Conservation (phyloP, 2,113 vertebrate species). For the Haemorhous mexicanus region DNA sequence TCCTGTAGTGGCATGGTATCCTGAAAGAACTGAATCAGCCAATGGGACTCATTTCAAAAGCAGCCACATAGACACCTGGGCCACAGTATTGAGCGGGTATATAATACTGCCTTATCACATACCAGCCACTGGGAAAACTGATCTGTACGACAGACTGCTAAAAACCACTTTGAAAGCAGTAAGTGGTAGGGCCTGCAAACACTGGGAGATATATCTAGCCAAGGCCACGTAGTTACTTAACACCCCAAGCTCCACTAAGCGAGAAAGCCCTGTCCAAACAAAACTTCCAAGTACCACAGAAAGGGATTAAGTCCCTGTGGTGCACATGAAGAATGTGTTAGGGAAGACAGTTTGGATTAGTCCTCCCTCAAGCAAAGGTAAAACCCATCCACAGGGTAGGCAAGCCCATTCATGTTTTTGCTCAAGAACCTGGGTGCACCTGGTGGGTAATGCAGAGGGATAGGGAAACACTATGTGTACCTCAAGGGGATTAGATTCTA, state of each 20-base stretch:
- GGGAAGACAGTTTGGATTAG: background rate
- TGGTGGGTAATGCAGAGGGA: background rate
- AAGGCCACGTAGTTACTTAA: background rate
- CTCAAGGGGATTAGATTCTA: background rate
- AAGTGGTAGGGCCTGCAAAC: background rate
- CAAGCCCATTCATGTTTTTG: background rate
- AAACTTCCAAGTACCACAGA: background rate
- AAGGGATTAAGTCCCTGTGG: background rate
- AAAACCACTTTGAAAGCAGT: background rate
- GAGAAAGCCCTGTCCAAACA: background rate
- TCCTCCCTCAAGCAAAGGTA: background rate
- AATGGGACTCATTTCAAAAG: background rate
- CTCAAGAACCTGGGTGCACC: background rate
- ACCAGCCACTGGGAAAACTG: background rate
- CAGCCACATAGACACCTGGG: background rate
- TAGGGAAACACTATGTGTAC: background rate
- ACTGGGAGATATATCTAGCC: background rate
- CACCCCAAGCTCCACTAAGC: background rate
- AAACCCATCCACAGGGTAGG: background rate
- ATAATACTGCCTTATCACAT: accelerated
- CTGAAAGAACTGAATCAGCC: background rate
- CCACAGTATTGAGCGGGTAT: background rate
- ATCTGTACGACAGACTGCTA: background rate
- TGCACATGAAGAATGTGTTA: background rate
- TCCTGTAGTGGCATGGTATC: accelerated